Percentiles rank a stretch among this genome's conserved stretches.
These are phyloP conservation scores for Fundulus diaphanus DNA, from an alignment of 2,797 vertebrate genomes.

Conservation along the genomic window DNA sequence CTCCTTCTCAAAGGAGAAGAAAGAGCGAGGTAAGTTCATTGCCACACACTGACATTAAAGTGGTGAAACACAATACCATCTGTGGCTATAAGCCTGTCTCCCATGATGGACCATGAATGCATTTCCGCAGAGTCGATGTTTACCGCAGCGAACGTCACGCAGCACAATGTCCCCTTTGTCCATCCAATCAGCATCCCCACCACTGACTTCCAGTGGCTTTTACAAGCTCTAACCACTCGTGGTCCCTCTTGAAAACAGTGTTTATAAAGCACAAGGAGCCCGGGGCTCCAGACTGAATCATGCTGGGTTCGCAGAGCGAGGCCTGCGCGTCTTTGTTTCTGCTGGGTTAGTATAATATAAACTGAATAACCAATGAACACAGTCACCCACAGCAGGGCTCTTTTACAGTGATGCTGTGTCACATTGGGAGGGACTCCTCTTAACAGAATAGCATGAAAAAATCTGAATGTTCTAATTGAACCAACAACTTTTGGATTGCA, in stretches of 20 bases:
- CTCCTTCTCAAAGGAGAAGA: constrained; percentile 89
- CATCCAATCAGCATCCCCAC: background rate
- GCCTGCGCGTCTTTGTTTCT: constrained; percentile 5
- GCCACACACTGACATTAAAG: background rate
- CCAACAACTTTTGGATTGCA: no score
- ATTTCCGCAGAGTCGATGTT: constrained; percentile 1
- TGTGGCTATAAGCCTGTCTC: background rate
- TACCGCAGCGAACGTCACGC: constrained; percentile 8
- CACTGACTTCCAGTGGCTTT: constrained; percentile 21
- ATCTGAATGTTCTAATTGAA: background rate
- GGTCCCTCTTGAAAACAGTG: constrained; percentile 17
- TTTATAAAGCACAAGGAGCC: constrained; percentile 32
- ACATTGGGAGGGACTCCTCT: background rate
- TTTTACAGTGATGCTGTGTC: background rate
- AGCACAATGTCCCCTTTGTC: constrained; percentile 18
- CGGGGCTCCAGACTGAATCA: constrained; percentile 19
- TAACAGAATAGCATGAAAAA: background rate
- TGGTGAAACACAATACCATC: background rate
- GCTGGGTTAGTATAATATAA: background rate
- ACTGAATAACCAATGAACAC: background rate
- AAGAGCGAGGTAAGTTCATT: constrained; percentile 81
- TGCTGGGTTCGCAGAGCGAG: constrained; percentile 9
- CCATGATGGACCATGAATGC: background rate
- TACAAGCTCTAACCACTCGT: constrained; percentile 21
- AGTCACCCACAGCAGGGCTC: background rate